Evolutionary conservation across 2,797 vertebrate genomes (phyloP).

Genomic region (Toxotes lorentzi): DNA sequence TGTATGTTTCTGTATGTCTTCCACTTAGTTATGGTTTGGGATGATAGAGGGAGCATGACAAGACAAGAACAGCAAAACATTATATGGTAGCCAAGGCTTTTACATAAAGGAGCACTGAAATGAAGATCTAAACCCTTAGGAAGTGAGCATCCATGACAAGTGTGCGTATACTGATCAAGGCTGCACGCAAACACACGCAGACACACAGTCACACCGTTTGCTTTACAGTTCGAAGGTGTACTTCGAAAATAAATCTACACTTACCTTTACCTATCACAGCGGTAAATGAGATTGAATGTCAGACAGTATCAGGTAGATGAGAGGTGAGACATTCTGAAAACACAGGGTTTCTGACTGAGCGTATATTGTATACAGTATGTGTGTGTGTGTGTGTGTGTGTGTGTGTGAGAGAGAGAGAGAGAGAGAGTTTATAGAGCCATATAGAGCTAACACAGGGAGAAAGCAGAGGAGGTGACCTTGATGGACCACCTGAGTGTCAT

Average conservation of each 20-base stretch:
- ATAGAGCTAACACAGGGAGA: conserved; percentile 34
- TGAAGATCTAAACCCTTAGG: neutral
- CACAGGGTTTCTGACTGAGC: conserved; percentile 13
- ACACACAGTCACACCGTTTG: neutral
- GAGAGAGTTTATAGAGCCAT: conserved; percentile 31
- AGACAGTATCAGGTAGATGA: conserved; percentile 28
- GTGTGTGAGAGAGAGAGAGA: conserved; percentile 18
- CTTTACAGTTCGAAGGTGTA: conserved; percentile 15
- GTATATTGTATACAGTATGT: conserved; percentile 14
- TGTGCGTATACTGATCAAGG: neutral
- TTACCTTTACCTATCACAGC: conserved; percentile 5
- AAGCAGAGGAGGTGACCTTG: conserved; percentile 72
- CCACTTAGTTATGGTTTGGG: neutral
- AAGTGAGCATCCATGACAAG: neutral
- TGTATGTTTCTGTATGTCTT: conserved; percentile 1
- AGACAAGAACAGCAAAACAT: neutral
- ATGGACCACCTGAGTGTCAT: conserved; percentile 74
- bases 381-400: conserved; percentile 34
- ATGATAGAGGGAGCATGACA: neutral
- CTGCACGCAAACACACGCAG: neutral
- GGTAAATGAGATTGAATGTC: conserved; percentile 30
- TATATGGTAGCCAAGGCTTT: neutral
- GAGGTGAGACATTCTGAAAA: conserved; percentile 22
- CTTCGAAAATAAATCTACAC: conserved; percentile 31
- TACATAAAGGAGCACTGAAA: neutral